Percentiles rank a stretch among this genome's conserved stretches.
Evolutionary conservation across 2,888 invertebrate species (phyloP).

Genomic region (Mayetiola destructor): DNA sequence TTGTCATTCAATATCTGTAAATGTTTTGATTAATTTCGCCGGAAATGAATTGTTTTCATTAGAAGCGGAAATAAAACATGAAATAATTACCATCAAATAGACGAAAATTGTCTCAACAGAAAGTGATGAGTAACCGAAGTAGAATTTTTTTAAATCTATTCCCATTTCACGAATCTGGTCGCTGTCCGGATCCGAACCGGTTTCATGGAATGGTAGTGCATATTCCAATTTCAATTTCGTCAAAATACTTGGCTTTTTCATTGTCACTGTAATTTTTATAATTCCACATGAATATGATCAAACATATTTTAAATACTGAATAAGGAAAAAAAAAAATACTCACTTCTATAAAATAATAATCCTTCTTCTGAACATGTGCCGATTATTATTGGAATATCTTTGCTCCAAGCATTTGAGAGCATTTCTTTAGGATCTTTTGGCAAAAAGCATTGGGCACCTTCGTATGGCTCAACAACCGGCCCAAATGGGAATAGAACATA

Average conservation of each 20-base stretch:
- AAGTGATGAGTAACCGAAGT: conserved; percentile 25
- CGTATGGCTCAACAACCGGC: conserved; percentile 31
- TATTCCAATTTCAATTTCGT: conserved; percentile 1
- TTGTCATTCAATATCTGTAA: conserved; percentile 27
- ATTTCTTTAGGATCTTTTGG: conserved; percentile 23
- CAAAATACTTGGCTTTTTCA: conserved; percentile 9
- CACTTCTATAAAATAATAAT: conserved; percentile 27
- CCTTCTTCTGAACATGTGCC: conserved; percentile 33
- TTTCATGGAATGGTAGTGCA: conserved; percentile 5
- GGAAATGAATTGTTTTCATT: not conserved
- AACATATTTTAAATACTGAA: not conserved
- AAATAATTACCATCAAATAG: not conserved
- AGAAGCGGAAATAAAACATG: not conserved
- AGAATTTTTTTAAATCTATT: conserved; percentile 24
- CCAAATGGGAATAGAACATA: conserved; percentile 29
- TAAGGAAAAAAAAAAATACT: not conserved
- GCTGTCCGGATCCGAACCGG: conserved; percentile 20
- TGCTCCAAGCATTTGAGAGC: conserved; percentile 28
- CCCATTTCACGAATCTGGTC: conserved; percentile 23
- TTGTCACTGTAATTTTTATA: not conserved
- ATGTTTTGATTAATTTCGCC: too few relatives aligned
- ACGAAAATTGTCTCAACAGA: conserved; percentile 7
- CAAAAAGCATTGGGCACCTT: conserved; percentile 27
- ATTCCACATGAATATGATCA: not conserved
- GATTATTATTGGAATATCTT: conserved; percentile 28